phyloP scores from a whole-genome alignment of 2,888 invertebrate genomes.

The Eilema caniola region DNA sequence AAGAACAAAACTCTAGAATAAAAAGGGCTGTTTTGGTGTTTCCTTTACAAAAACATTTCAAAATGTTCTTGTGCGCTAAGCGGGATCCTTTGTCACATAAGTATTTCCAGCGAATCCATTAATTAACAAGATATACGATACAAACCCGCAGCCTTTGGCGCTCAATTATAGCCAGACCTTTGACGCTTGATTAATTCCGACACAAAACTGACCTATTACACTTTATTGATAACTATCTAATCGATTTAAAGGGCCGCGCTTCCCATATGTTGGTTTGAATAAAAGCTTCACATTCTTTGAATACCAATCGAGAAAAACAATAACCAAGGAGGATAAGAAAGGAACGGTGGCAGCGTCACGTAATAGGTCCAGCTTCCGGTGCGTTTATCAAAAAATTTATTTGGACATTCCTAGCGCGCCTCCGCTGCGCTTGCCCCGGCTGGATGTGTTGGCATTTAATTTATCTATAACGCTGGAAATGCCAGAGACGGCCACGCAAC shows the following conservation, averaged over 20 bases:
- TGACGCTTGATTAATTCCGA: conserved; percentile 86
- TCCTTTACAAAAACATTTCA: conserved; percentile 49
- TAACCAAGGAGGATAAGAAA: conserved; percentile 74
- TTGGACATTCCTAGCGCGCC: conserved; percentile 82
- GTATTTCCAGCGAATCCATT: conserved; percentile 83
- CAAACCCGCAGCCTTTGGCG: conserved; percentile 76
- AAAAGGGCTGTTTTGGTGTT: conserved; percentile 52
- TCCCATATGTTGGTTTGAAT: conserved; percentile 77
- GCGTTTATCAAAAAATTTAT: conserved; percentile 85
- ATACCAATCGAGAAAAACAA: conserved; percentile 82
- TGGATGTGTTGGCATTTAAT: conserved; percentile 84
- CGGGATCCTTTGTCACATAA: conserved; percentile 81
- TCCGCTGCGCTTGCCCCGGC: conserved; percentile 70
- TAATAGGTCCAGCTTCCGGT: conserved; percentile 84
- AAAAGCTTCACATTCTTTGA: conserved; percentile 76
- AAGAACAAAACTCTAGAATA: conserved; percentile 46
- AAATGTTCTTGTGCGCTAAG: conserved; percentile 59
- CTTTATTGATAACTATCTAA: conserved; percentile 81
- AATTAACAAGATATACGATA: conserved; percentile 85
- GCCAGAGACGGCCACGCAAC: conserved; percentile 73
- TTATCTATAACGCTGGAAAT: conserved; percentile 84
- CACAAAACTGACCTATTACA: conserved; percentile 84
- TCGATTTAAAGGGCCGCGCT: conserved; percentile 82
- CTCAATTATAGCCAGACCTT: conserved; percentile 81
- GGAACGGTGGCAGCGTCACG: conserved; percentile 81